Base-by-base conservation (phyloP, 1,140 invertebrate genomes). In the Popillia japonica region DNA sequence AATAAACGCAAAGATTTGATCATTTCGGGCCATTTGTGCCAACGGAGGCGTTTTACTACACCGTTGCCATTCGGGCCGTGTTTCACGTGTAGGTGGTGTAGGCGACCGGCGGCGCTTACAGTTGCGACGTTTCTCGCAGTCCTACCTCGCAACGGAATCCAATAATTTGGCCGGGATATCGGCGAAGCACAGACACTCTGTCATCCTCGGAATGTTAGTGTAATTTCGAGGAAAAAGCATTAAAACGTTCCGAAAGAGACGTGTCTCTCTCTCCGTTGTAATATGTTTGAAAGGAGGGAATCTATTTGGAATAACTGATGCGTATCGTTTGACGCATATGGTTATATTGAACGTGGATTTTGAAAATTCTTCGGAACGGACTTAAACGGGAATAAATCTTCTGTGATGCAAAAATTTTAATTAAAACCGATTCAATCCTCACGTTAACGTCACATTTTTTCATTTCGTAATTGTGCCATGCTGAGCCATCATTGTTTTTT, bases 21-120 rank as follows among this genome's bases (percentile, higher is more conserved):
- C 82, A 84, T 84, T 81, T 83, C 83, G 77, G 77, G 73, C 82
- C 82, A 84, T 84, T 84, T 84, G 83, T 83, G 81, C 82, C 83
- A 82, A 80, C 83, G 80, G 77, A 81, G 75, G 78, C 81, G 80
- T 83, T 84, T 82, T 80, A 82, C 74, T 77, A 76, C 76, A 34
- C 73, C 76, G 74, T 34, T 72, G 34, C 34, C 68, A 41, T 23
- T 76, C 48, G 48, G 11, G 48, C 48, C 42, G 42, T 34, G 27
- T 34, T 34, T 34, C 27, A 34, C 27, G 27, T 34, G 27, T 34
- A 34, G 27, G 27, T 14, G 48, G 48, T 55, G 14, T 55, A 6
- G 11, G 17, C n/a, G 48, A 55, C 48, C 14, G 14, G 6, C 48
- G 14, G 48, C 48, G 48, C 27, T 34, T 55, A 17, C 44, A 76